Evolutionary conservation across 1,140 invertebrate genomes (phyloP), one percentile per base, ranked within the genome.

Genomic region (Bombus consobrinus): DNA sequence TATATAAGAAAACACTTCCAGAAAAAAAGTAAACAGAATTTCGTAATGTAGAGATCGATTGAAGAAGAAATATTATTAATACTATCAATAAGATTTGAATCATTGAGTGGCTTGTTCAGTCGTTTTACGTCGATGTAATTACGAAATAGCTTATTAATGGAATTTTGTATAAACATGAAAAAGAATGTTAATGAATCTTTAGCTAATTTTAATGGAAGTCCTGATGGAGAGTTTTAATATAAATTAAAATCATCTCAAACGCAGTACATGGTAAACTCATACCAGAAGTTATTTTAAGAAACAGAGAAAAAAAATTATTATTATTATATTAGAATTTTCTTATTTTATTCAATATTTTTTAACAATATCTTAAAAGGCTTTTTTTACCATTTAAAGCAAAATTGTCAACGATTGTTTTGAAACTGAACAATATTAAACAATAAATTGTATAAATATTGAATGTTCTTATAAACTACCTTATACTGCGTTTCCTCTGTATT

Each of bases 401-500:
- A 37, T 78, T 75, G 69, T 28, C 39, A 71, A 68, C 57, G 62
- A 79, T 69, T 75, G 15, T 47, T 47, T 47, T 47, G 43, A 47
- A 47, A 47, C 15, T 47, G 15, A 47, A 47, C 15, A 47, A 18
- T 18, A 15, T 47, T 88, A 68, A 87, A 77, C 75, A 74, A 39
- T 87, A 87, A 62, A 84, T 78, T 74, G 72, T 74, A 84, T 37
- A 43, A 80, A 89, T n/a, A 62, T 80, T 72, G 8, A 79, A 62
- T 81, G 39, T 88, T 92, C 76, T 83, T 57, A 89, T 87, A 88
- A 92, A 90, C 90, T 93, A 93, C 89, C 91, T 90, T 92, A 88
- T 93, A 91, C 90, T 92, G 92, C 91, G 92, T 93, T 94, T 93
- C 83, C 81, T 89, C 90, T 91, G 90, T 91, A 88, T 66, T 89